Base-by-base conservation (phyloP, 2,113 vertebrate species). In the Rhea americana region DNA sequence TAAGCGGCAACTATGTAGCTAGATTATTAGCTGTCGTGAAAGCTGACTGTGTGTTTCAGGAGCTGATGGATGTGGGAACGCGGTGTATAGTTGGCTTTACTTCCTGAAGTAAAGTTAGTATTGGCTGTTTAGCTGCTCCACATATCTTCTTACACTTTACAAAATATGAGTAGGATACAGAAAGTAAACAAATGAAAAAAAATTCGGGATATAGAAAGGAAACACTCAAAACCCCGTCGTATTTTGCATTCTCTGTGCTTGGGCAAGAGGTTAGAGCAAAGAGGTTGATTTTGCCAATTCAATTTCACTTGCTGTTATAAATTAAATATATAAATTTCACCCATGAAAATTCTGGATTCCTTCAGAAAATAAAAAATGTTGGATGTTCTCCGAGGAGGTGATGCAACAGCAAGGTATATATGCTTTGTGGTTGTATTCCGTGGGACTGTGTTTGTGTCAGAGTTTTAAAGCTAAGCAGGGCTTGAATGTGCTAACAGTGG, bases 231-330 rank as follows among this genome's bases (percentile, higher is more conserved):
- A 51, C 9, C 37, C 45, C 26, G 11, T 73, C 18, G 4, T 45
- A 41, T 22, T 18, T 84, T 70, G 45, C 1, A 1, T 81, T 82
- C 32, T 81, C 59, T 91, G 37, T 1, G 9, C 28, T 70, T 91
- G 85, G 51, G 18, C n/a, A 83, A 87, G 50, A 62, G 48, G 11
- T 59, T 43, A 26, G 70, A 78, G 30, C 35, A 67, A 80, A 92
- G 74, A 61, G n/a, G 22, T 82, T 68, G 3, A 6, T 51, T 71
- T 87, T 81, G 37, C 50, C 24, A 55, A 13, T 58, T 88, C 48
- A 77, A 14, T 95, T 95, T 84, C 62, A 66, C 73, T 90, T 79
- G 9, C 56, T 91, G 55, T 68, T 87, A 8, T 82, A 75, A 96
- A 61, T 89, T 56, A 50, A 80, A 55, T 63, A 82, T 63, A 82